phyloP scores from a whole-genome alignment of 2,888 invertebrate genomes.

The Nesidiocoris tenuis region DNA sequence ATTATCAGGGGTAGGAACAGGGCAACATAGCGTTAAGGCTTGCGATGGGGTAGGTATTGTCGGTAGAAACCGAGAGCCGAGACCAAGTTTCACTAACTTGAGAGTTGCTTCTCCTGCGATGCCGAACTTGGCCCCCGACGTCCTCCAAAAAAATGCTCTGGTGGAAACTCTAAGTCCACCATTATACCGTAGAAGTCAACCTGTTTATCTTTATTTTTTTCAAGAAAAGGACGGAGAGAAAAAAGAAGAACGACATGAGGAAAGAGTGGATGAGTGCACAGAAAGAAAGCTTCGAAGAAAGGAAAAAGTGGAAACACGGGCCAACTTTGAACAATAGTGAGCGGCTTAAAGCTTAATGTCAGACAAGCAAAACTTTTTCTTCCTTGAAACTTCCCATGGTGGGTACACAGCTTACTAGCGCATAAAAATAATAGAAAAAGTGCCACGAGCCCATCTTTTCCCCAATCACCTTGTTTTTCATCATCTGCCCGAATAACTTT shows the following conservation, averaged over 20 bases:
- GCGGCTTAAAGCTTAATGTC: constrained; percentile 25
- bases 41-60: too few relatives aligned
- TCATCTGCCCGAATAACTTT: not conserved
- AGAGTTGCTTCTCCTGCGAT: not conserved
- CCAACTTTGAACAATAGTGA: constrained; percentile 37
- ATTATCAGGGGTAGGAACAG: too few relatives aligned
- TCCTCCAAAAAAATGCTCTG: constrained; percentile 31
- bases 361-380: constrained; percentile 16
- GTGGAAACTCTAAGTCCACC: constrained; percentile 31
- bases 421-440: not conserved
- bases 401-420: not conserved
- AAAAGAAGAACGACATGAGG: not conserved
- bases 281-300: constrained; percentile 1
- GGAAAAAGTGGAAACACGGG: constrained; percentile 1
- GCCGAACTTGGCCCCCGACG: not conserved
- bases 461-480: not conserved
- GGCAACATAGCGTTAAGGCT: too few relatives aligned
- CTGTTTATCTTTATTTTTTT: constrained; percentile 34
- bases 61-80: not conserved
- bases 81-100: not conserved
- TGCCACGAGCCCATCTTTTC: not conserved
- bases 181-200: constrained; percentile 38
- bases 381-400: not conserved
- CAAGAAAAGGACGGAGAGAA: not conserved
- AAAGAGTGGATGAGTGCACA: constrained; percentile 9